A percentile compares a stretch with the other conserved stretches of the same genome.
phyloP scores from a whole-genome alignment of 2,797 vertebrate species.

The Melanitta fusca region DNA sequence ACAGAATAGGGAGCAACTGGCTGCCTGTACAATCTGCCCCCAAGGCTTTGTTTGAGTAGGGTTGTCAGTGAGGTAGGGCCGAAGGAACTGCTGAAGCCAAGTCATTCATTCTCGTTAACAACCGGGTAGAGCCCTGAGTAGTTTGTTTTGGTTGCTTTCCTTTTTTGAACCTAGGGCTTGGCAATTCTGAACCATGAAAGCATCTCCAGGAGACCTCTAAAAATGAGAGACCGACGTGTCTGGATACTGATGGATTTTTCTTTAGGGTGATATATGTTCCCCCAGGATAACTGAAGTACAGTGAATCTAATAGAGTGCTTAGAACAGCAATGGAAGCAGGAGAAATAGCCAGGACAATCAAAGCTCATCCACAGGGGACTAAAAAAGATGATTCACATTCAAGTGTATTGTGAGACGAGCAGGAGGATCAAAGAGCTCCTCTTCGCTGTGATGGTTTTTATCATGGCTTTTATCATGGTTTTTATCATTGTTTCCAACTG shows the following conservation, averaged over 20 bases:
- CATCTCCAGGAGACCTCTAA: background rate
- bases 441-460: background rate
- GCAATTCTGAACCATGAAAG: background rate
- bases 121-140: background rate
- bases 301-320: background rate
- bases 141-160: background rate
- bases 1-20: background rate
- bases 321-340: background rate
- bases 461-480: background rate
- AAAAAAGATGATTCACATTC: background rate
- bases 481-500: background rate
- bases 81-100: background rate
- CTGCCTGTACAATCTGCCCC: background rate
- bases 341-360: background rate
- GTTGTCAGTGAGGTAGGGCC: background rate
- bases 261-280: background rate
- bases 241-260: background rate
- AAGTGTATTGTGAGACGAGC: background rate
- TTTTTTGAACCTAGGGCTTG: background rate
- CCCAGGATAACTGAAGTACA: background rate
- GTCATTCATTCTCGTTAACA: background rate
- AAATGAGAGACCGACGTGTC: background rate
- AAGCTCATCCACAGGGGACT: background rate
- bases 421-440: background rate
- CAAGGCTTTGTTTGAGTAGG: background rate